phyloP scores from a whole-genome alignment of 2,797 vertebrate genomes.

The Chanos chanos region DNA sequence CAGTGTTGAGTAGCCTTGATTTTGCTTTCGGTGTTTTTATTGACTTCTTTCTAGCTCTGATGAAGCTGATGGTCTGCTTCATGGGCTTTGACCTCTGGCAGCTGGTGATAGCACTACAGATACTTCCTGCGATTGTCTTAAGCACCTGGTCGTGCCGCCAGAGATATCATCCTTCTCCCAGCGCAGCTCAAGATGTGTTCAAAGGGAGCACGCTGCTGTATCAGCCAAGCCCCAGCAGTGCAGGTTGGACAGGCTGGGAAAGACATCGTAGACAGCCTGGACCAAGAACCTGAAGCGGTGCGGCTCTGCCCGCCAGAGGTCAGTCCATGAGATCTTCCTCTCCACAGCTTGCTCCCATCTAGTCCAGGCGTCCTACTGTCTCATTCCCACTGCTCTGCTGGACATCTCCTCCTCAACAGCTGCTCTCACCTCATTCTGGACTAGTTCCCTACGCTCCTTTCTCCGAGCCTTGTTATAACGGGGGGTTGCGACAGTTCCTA shows the following conservation, averaged over 20 bases:
- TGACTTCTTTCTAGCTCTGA: neutral
- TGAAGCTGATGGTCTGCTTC: neutral
- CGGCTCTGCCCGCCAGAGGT: neutral
- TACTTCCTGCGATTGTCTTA: too few species aligned
- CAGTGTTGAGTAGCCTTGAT: neutral
- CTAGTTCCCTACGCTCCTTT: too few species aligned
- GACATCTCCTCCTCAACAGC: neutral
- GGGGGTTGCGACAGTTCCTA: too few species aligned
- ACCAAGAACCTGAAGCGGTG: neutral
- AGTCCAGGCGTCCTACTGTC: too few species aligned
- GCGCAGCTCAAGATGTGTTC: neutral
- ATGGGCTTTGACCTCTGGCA: neutral
- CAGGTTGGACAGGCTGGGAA: neutral
- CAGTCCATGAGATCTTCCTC: neutral
- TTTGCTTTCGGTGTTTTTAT: neutral
- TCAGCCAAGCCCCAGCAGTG: neutral
- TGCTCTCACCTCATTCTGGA: too few species aligned
- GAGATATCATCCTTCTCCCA: neutral
- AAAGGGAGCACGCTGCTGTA: neutral
- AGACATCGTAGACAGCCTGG: neutral
- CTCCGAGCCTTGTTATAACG: too few species aligned
- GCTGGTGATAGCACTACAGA: too few species aligned
- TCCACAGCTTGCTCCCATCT: neutral
- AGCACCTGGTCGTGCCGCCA: too few species aligned
- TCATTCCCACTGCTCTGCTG: neutral